Conservation (phyloP, 1,140 invertebrate genomes). For the Pseudoatta argentina region DNA sequence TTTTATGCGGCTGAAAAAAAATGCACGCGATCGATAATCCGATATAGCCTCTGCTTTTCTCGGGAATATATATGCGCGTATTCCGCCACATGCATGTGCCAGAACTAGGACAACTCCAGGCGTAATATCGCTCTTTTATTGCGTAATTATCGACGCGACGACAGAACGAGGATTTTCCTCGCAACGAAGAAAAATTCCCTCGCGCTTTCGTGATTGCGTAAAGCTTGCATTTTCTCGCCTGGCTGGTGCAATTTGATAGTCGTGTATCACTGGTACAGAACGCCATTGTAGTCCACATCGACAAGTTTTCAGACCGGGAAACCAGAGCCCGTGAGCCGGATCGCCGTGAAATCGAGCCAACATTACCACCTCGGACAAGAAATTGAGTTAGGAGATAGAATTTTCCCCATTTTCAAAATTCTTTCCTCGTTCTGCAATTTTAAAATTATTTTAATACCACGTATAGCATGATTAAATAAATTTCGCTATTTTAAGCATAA, state of each 20-base stretch:
- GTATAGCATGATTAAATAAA: neutral
- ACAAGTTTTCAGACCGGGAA: conserved; percentile 24
- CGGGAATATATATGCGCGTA: conserved; percentile 46
- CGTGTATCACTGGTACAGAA: neutral
- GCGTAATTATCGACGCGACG: conserved; percentile 60
- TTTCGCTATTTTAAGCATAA: neutral
- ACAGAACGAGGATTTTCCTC: conserved; percentile 12
- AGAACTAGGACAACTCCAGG: conserved; percentile 59
- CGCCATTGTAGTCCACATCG: conserved; percentile 21
- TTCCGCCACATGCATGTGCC: conserved; percentile 21
- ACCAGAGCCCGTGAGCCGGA: neutral
- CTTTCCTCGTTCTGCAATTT: neutral
- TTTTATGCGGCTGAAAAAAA: conserved; percentile 57
- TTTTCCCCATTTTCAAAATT: conserved; percentile 37
- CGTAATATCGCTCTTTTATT: conserved; percentile 64
- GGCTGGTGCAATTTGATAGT: conserved; percentile 33
- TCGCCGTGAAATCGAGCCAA: conserved; percentile 22
- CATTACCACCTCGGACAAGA: conserved; percentile 7
- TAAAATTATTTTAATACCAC: neutral
- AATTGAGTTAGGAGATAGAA: conserved; percentile 24
- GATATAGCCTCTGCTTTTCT: conserved; percentile 46
- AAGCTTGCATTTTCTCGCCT: conserved; percentile 39
- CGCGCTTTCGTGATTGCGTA: conserved; percentile 3
- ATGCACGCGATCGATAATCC: conserved; percentile 57
- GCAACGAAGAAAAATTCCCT: no score